Evolutionary conservation across 2,113 vertebrate genomes (phyloP).

Genomic region (Lipophrys pholis): DNA sequence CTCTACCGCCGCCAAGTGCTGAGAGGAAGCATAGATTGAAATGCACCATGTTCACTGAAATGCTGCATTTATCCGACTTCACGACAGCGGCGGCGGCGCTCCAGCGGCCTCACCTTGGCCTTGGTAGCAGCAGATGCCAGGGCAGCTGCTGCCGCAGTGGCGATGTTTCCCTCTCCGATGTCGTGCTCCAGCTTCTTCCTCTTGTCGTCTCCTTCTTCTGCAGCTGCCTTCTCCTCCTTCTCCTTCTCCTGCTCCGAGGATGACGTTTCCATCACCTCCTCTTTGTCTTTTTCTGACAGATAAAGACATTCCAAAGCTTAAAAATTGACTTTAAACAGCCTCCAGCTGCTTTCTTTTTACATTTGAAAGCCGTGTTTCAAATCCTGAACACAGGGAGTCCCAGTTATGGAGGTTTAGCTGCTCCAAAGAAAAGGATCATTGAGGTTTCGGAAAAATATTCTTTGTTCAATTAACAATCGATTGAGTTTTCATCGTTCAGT

Average conservation of each 20-base stretch:
- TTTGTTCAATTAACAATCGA: too few relatives aligned
- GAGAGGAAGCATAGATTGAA: background rate
- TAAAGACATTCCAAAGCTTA: too few relatives aligned
- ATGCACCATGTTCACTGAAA: too few relatives aligned
- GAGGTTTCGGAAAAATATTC: too few relatives aligned
- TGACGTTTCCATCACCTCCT: constrained; percentile 79
- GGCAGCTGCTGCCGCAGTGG: constrained; percentile 96
- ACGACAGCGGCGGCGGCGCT: too few relatives aligned
- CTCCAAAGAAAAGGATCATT: too few relatives aligned
- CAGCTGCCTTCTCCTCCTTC: constrained; percentile 87
- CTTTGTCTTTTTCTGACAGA: constrained; percentile 79
- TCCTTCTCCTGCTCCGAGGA: constrained; percentile 90
- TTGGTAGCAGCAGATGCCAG: constrained; percentile 98
- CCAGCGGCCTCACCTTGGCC: constrained; percentile 89
- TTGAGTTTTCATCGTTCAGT: too few relatives aligned
- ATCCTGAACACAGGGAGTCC: too few relatives aligned
- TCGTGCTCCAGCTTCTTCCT: constrained; percentile 93
- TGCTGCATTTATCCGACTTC: too few relatives aligned
- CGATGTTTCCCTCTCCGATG: constrained; percentile 95
- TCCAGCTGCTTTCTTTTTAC: too few relatives aligned
- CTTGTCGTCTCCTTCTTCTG: constrained; percentile 86
- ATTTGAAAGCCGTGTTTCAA: background rate
- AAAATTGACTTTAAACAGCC: too few relatives aligned
- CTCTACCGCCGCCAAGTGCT: constrained; percentile 96
- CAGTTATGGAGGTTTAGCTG: too few relatives aligned